Evolutionary conservation across 2,113 vertebrate species (phyloP).

Genomic region (Rhinolophus ferrumequinum): DNA sequence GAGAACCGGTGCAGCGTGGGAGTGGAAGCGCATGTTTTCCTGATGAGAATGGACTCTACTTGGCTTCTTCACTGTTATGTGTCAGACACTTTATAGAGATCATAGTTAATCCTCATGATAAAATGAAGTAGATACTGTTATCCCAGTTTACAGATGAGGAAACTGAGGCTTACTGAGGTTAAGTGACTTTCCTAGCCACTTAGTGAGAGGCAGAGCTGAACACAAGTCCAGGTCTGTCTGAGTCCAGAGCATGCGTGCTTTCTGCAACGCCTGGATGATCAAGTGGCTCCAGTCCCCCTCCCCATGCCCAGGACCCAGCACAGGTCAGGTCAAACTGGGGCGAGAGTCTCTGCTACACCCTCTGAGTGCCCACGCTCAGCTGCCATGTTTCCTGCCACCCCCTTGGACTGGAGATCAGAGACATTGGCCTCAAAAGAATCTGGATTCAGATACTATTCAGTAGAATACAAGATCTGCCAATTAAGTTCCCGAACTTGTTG

Average conservation of each 20-base stretch:
- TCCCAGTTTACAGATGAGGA: not conserved
- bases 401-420: not conserved
- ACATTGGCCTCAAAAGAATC: not conserved
- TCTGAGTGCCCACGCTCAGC: not conserved
- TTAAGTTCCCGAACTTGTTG: too few species aligned
- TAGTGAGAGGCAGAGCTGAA: not conserved
- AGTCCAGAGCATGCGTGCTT: not conserved
- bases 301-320: not conserved
- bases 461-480: too few species aligned
- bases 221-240: not conserved
- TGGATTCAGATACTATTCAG: not conserved
- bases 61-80: not conserved
- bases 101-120: not conserved
- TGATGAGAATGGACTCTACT: not conserved
- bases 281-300: not conserved
- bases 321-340: not conserved
- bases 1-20: fast-evolving
- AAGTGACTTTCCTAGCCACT: not conserved
- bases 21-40: not conserved
- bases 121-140: not conserved
- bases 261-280: not conserved
- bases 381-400: not conserved
- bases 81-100: not conserved
- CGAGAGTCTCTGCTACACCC: not conserved
- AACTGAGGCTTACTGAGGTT: not conserved